Percentiles rank a stretch among this genome's conserved stretches.
These are phyloP conservation scores for Pterocles burchelli DNA, from an alignment of 2,113 vertebrate species.

Conservation along the genomic window DNA sequence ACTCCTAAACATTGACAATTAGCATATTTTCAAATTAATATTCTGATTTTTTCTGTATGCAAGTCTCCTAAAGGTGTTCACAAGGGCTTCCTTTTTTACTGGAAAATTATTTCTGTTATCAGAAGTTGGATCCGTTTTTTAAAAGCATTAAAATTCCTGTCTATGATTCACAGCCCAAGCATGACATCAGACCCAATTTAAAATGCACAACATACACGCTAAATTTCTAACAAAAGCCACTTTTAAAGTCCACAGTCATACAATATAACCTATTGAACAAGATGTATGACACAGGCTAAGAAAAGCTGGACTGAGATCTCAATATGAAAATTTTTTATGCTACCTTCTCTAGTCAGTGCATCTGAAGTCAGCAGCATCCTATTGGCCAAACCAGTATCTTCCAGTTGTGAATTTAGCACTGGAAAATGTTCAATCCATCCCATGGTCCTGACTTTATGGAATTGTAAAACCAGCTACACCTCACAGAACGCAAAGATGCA, in stretches of 20 bases:
- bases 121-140: background rate
- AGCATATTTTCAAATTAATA: background rate
- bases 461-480: background rate
- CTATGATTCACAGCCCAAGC: background rate
- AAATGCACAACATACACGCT: background rate
- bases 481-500: background rate
- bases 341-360: background rate
- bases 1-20: background rate
- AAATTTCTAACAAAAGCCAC: background rate
- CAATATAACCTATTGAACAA: no score
- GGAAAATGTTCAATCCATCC: background rate
- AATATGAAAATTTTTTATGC: fast-evolving
- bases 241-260: background rate
- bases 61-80: background rate
- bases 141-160: background rate
- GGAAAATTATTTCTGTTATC: background rate
- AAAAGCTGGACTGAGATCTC: background rate
- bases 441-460: background rate
- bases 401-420: background rate
- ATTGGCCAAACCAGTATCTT: background rate
- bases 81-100: background rate
- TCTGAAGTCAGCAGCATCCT: background rate
- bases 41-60: background rate
- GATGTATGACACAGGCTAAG: no score
- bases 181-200: background rate